Base-by-base conservation (phyloP, 2,113 vertebrate genomes). In the Cnemophilus loriae region DNA sequence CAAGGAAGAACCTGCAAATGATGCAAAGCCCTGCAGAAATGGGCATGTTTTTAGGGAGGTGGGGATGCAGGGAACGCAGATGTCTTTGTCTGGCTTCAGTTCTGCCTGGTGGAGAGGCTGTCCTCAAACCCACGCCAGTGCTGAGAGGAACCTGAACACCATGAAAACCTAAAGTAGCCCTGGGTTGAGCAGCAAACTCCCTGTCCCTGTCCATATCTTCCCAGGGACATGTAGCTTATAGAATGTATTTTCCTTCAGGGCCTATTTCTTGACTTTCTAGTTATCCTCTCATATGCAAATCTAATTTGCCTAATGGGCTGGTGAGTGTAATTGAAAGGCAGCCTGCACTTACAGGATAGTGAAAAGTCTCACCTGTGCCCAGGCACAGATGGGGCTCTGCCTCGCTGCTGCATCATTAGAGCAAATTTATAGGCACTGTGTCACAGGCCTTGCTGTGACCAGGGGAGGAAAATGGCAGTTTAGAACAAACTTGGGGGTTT, bases 291-390 rank as follows among this genome's bases (percentile, higher is more conserved):
- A 2, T 93, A 84, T 92, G 93, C 64, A 96, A 86, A 96, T 84
- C 56, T 87, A 78, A 94, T 97, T 95, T 95, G 92, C 92, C 89
- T 96, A 95, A 96, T 96, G 92, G 92, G 35, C 84, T 96, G 91
- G 68, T 96, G 94, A 93, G 77, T 92, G 94, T 96, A 95, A 95
- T 96, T 95, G 96, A 87, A 94, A 96, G 95, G 87, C 97, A 95
- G 87, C 49, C 76, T 93, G 77, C 91, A 57, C 93, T 93, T 91
- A 92, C 65, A 88, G 0, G 23, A 47, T 75, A 42, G 84, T 87
- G 93, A 41, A 59, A 78, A 94, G 93, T 96, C 90, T 96, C 96
- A 96, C 97, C 94, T 96, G 84, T 95, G 83, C 86, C 68, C 42
- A 16, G 42, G 84, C 94, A 68, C 91, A 91, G 93, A 94, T 96